Evolutionary conservation across 2,888 invertebrate species (phyloP), one percentile per base, ranked within the genome.

Genomic region (Hoplodrina ambigua): DNA sequence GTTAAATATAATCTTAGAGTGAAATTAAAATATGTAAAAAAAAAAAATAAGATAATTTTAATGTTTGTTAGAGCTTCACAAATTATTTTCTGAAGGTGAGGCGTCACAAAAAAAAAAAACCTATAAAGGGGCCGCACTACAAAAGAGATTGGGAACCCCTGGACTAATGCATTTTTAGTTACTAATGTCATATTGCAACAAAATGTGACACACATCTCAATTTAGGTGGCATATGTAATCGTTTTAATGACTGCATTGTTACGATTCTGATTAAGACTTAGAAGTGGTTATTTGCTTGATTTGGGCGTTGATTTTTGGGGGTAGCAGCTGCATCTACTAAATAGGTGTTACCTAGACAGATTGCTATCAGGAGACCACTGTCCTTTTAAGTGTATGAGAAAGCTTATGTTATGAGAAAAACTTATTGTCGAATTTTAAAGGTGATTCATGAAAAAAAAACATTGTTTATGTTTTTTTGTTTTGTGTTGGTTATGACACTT

Each of bases 191-290:
- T 20, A 59, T 59, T 63, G 53, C 71, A 77, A 74, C 53, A 70
- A 73, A 69, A 25, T 37, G 25, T 59, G 76, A 75, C 76, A 55
- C 10, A 67, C 8, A 75, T 75, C 58, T 68, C 19, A 58, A 75
- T 75, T 75, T 69, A 55, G 33, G 30, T 49, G 49, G 20, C 44
- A 17, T 11, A 50, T 68, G 20, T 68, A 59, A n/a, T 6, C 11
- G 15, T 10, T 68, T 68, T 68, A 59, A 59, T 68, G 30, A 33
- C 49, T 75, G 44, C 15, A 68, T 72, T 72, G 69, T 72, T 68
- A 6, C 15, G 44, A 59, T 44, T 68, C 54, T 50, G 25, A 59
- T 10, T 56, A 64, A 74, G 56, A 46, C 17, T 17, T 55, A 25
- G n/a, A 61, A 30, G 17, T 30, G 20, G 13, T 72, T 41, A 4